A percentile compares a stretch with the other conserved stretches of the same genome.
These are phyloP conservation scores for Nothoprocta perdicaria DNA, from an alignment of 2,113 vertebrate genomes.

Conservation along the genomic window DNA sequence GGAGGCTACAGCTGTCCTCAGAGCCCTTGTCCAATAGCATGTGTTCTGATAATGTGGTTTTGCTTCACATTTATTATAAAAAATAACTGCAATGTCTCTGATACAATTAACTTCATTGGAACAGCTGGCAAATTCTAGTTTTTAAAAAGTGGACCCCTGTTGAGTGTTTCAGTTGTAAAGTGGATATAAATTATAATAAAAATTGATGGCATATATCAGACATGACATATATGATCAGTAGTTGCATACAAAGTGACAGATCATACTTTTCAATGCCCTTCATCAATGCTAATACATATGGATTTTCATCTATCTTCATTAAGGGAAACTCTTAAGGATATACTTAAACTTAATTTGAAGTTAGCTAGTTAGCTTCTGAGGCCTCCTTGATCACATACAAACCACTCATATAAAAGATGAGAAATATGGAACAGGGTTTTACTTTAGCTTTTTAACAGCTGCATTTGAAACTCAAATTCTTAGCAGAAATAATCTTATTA, in stretches of 20 bases:
- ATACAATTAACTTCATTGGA: constrained; percentile 22
- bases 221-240: background rate
- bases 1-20: constrained; percentile 9
- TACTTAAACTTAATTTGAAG: background rate
- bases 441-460: background rate
- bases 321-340: background rate
- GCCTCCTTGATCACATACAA: background rate
- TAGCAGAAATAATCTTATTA: background rate
- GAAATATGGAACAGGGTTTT: background rate
- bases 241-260: background rate
- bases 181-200: constrained; percentile 18
- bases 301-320: background rate
- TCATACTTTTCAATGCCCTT: background rate
- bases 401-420: background rate
- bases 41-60: background rate
- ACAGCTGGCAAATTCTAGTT: constrained; percentile 11
- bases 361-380: background rate
- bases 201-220: background rate
- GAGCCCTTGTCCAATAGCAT: constrained; percentile 12
- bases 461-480: background rate
- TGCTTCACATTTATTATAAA: background rate
- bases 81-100: background rate
- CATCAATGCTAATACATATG: background rate
- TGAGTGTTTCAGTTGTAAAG: background rate
- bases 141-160: background rate